Evolutionary conservation across 2,888 invertebrate species (phyloP), one percentile per base, ranked within the genome.

Genomic region (Diaprepes abbreviatus): DNA sequence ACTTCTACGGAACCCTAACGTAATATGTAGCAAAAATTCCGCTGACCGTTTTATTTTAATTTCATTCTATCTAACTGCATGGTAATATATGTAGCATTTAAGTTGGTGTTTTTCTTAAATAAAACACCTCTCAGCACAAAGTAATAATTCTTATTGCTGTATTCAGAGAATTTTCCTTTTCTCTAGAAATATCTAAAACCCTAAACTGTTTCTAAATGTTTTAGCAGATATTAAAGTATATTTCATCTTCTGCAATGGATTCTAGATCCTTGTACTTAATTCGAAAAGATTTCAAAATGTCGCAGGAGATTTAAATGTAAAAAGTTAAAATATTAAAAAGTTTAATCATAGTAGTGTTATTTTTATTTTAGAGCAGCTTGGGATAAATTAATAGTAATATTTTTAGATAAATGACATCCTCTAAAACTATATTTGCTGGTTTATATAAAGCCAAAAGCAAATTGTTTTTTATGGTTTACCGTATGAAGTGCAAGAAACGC

Each of bases 171-270:
- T 28, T 6, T 12, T 24, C 12, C 12, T 28, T 28, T 50, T 16
- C 28, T 28, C 14, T 9, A 28, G 9, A 28, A 1, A 16, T 24
- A 28, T 50, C 24, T 50, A 50, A 28, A 45, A 50, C 3, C 28
- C 48, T 50, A 28, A 50, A 50, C 28, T 14, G 14, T 28, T 28
- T 28, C 31, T 9, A 50, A 28, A 50, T 28, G 48, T 28, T 28
- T 2, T 7, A 2, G 28, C 28, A 28, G 28, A 50, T 50, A 50
- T 50, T 50, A 50, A 50, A 50, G 48, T 28, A 50, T 14, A 50
- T 50, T 50, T 50, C 48, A 50, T 50, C 48, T 31, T 50, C 28
- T n/a, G 28, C 48, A 28, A 50, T 50, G 48, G 28, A 14, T 50
- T 50, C 48, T 28, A 24, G 5, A 16, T 50, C 31, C 28, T 14